These are phyloP conservation scores for Struthio camelus DNA, from an alignment of 2,113 vertebrate species.

Conservation along the genomic window DNA sequence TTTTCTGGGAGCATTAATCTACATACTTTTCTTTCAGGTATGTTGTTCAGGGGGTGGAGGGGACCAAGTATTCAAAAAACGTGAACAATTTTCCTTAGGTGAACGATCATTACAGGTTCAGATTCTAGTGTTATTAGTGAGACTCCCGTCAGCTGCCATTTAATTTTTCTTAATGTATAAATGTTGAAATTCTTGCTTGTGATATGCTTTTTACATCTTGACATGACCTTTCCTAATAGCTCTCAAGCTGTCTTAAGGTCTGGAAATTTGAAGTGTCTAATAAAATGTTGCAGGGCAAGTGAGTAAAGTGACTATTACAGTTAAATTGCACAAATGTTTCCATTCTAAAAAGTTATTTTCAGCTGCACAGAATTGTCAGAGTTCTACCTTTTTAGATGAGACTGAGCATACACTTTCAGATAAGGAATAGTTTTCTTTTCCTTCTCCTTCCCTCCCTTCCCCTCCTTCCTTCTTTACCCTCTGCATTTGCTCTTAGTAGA, in stretches of 20 bases:
- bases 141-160: neutral
- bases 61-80: constrained; percentile 47
- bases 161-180: neutral
- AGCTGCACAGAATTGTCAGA: neutral
- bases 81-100: constrained; percentile 54
- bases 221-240: neutral
- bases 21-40: constrained; percentile 36
- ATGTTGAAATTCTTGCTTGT: neutral
- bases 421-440: neutral
- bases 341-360: neutral
- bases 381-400: neutral
- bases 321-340: neutral
- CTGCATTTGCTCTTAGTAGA: neutral
- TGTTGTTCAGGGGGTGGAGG: constrained; percentile 13
- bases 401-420: neutral
- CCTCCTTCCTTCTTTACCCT: neutral
- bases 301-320: neutral
- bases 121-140: neutral
- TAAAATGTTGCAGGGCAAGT: neutral
- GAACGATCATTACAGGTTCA: constrained; percentile 35
- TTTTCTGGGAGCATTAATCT: constrained; percentile 9
- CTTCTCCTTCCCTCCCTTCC: neutral
- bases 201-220: neutral
- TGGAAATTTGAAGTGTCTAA: neutral
- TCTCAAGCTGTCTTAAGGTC: neutral